phyloP scores from a whole-genome alignment of 2,888 invertebrate genomes.

The Drosophila kokeensis region DNA sequence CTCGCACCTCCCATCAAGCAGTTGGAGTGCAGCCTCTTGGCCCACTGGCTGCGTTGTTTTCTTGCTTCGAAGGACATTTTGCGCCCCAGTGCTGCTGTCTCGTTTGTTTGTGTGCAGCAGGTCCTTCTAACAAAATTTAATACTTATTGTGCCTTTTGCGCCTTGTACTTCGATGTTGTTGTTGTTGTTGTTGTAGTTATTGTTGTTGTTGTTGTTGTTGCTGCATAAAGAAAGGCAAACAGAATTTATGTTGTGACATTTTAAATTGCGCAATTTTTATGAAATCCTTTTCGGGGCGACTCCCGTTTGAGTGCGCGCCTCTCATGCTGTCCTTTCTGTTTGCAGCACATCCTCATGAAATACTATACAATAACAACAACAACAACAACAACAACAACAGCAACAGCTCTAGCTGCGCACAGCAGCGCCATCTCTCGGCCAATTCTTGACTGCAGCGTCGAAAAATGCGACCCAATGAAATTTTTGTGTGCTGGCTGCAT shows the following conservation, averaged over 20 bases:
- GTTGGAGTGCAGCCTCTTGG: slow-evolving; percentile 35
- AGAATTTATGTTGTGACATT: slow-evolving; percentile 85
- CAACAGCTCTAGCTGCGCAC: slow-evolving; percentile 20
- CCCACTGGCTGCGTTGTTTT: slow-evolving; percentile 46
- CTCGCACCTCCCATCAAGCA: neutral
- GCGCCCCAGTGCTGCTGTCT: slow-evolving; percentile 40
- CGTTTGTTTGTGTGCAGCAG: slow-evolving; percentile 41
- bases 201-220: slow-evolving; percentile 52
- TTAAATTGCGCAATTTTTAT: slow-evolving; percentile 85
- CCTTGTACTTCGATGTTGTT: slow-evolving; percentile 27
- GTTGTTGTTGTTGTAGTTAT: slow-evolving; percentile 34
- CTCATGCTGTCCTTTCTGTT: slow-evolving; percentile 24
- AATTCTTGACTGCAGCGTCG: slow-evolving; percentile 63
- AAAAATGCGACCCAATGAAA: slow-evolving; percentile 68
- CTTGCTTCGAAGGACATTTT: slow-evolving; percentile 72
- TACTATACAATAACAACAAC: slow-evolving; percentile 32
- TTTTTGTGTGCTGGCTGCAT: slow-evolving; percentile 64
- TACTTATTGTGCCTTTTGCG: slow-evolving; percentile 70
- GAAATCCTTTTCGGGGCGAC: slow-evolving; percentile 82
- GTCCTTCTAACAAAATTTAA: slow-evolving; percentile 80
- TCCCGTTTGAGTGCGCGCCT: slow-evolving; percentile 65
- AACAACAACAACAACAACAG: slow-evolving; percentile 8
- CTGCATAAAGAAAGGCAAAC: slow-evolving; percentile 81
- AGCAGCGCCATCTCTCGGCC: slow-evolving; percentile 60
- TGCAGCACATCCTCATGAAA: slow-evolving; percentile 63